These are phyloP conservation scores for Neria commutata DNA, from an alignment of 2,888 invertebrate genomes.

Conservation along the genomic window DNA sequence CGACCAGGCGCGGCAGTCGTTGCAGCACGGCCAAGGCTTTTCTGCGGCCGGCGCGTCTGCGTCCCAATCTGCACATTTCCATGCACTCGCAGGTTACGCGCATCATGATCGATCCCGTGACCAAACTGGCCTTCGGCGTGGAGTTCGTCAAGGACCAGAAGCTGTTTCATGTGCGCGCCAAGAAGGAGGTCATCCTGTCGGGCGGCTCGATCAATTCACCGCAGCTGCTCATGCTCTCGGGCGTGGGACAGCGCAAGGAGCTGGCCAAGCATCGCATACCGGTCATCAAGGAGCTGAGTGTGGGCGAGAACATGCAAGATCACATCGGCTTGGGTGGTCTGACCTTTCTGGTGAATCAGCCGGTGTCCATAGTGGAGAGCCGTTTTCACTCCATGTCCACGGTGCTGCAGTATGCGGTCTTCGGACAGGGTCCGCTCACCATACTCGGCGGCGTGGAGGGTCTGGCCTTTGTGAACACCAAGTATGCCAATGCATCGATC, in stretches of 20 bases:
- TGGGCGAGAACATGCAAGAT: slow-evolving; percentile 88
- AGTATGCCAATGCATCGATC: slow-evolving; percentile 77
- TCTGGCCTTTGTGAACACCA: slow-evolving; percentile 87
- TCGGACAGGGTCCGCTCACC: slow-evolving; percentile 83
- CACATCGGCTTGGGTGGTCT: slow-evolving; percentile 87
- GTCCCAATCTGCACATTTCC: slow-evolving; percentile 84
- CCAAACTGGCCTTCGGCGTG: slow-evolving; percentile 81
- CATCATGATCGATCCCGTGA: slow-evolving; percentile 74
- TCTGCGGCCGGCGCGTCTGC: slow-evolving; percentile 76
- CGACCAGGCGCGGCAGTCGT: slow-evolving; percentile 77
- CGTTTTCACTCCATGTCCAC: slow-evolving; percentile 80
- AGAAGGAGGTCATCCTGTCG: slow-evolving; percentile 86
- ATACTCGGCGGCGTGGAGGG: slow-evolving; percentile 89
- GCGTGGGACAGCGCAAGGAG: slow-evolving; percentile 79
- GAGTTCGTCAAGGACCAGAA: slow-evolving; percentile 79
- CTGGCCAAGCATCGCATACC: slow-evolving; percentile 77
- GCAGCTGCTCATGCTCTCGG: slow-evolving; percentile 91
- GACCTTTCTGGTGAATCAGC: slow-evolving; percentile 79
- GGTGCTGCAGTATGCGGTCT: slow-evolving; percentile 81
- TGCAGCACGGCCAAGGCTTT: slow-evolving; percentile 91
- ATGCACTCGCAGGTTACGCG: slow-evolving; percentile 81
- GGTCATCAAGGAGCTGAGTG: slow-evolving; percentile 78
- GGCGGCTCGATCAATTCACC: slow-evolving; percentile 93
- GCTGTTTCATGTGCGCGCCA: slow-evolving; percentile 75
- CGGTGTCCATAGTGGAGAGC: slow-evolving; percentile 79